Evolutionary conservation across 2,797 vertebrate genomes (phyloP), one percentile per base, ranked within the genome.

Genomic region (Liparis tanakae): DNA sequence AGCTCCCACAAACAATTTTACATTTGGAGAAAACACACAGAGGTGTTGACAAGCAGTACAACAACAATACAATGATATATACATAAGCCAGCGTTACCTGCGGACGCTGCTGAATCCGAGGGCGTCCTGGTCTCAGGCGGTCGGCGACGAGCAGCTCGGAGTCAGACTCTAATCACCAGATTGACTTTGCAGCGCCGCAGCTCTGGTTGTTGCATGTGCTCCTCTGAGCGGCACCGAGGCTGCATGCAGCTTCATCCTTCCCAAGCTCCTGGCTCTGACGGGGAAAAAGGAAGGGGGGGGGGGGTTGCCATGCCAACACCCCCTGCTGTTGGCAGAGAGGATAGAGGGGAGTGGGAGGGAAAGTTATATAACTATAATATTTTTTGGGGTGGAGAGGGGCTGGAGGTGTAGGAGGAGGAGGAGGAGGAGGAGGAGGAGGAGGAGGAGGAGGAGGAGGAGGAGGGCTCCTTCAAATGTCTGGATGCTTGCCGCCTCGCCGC

Each of bases 301-400:
- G 78, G 69, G 72, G 94, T 95, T 93, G 92, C 92, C 55, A 94
- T 94, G 92, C 91, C 91, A 91, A 95, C 94, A 71, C 61, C 83
- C 22, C 86, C 88, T 83, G 80, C 81, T 88, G 85, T 81, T 92
- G 85, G 87, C 80, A 66, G 83, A 88, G 81, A 85, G 81, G 85
- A 88, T 82, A 85, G 87, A 84, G 87, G 12, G 79, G 86, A 86
- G 90, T 91, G 86, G 89, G 88, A 94, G 91, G 89, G 88, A 90
- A 90, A 90, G 86, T 94, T 95, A 94, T 92, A 91, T 94, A 94
- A 94, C 88, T 87, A 85, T 87, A 85, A 90, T 91, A 74, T 87
- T 85, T 83, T 70, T 51, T 65, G 54, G 15, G 30, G 17, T 25
- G 10, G 65, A 54, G 22, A 33, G 37, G 57, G n/a, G 7, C 12